Conservation (phyloP, 2,113 vertebrate species). For the Aphyosemion australe region DNA sequence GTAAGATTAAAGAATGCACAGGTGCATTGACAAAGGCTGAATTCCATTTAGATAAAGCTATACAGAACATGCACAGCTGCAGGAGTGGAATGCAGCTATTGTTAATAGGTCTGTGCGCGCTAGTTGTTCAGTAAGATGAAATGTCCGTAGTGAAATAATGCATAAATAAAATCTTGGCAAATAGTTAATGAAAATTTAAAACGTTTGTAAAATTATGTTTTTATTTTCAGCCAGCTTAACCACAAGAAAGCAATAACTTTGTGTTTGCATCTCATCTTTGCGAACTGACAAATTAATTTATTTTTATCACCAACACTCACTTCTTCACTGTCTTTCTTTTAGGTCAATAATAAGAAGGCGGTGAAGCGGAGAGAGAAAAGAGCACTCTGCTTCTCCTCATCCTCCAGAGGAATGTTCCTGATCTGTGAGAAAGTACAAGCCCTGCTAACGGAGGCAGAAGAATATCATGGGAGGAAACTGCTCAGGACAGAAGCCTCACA, state of each 20-base stretch:
- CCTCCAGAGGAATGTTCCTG: slow-evolving; percentile 30
- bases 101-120: no score
- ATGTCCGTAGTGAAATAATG: no score
- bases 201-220: no score
- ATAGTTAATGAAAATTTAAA: no score
- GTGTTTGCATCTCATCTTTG: neutral
- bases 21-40: no score
- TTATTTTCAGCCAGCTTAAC: no score
- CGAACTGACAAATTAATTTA: neutral
- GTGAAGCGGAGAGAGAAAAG: slow-evolving; percentile 22
- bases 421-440: slow-evolving; percentile 38
- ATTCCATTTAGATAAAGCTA: no score
- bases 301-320: slow-evolving; percentile 1
- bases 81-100: no score
- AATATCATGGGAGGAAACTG: slow-evolving; percentile 27
- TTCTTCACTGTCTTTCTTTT: slow-evolving; percentile 31
- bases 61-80: no score
- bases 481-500: slow-evolving; percentile 34
- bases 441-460: slow-evolving; percentile 33
- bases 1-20: no score
- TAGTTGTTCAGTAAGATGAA: no score
- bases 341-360: slow-evolving; percentile 53
- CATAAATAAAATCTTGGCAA: no score
- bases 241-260: neutral
- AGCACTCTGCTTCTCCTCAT: slow-evolving; percentile 13